Evolutionary conservation across 1,140 invertebrate species (phyloP).

Genomic region (Drepana arcuata): DNA sequence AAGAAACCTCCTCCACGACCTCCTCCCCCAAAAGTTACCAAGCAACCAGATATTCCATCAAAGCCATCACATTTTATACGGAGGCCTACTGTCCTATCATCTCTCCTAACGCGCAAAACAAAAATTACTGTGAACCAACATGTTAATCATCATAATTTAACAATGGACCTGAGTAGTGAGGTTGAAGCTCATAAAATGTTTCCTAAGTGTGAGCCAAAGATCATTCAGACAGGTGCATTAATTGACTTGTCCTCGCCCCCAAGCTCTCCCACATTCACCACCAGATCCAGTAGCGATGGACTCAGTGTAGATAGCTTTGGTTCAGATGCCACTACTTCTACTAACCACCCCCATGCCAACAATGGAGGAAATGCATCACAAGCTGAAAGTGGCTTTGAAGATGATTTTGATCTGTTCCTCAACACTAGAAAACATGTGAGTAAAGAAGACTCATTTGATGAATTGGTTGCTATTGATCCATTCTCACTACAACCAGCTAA

Average conservation of each 20-base stretch:
- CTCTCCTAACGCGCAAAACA: slow-evolving; percentile 52
- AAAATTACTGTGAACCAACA: slow-evolving; percentile 35
- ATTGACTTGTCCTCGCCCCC: slow-evolving; percentile 79
- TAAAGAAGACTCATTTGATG: slow-evolving; percentile 69
- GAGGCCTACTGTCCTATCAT: slow-evolving; percentile 66
- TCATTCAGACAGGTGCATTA: slow-evolving; percentile 62
- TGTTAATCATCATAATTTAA: slow-evolving; percentile 21
- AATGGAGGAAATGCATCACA: slow-evolving; percentile 78
- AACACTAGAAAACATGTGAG: slow-evolving; percentile 58
- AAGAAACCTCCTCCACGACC: slow-evolving; percentile 71
- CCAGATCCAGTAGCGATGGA: slow-evolving; percentile 80
- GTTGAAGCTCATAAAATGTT: slow-evolving; percentile 50
- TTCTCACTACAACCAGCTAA: slow-evolving; percentile 54
- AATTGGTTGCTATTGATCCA: slow-evolving; percentile 54
- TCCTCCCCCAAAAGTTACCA: slow-evolving; percentile 65
- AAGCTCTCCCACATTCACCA: slow-evolving; percentile 81
- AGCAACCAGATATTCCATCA: slow-evolving; percentile 45
- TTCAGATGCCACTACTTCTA: slow-evolving; percentile 78
- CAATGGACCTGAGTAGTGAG: slow-evolving; percentile 28
- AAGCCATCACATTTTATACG: slow-evolving; percentile 65
- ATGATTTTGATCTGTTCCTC: slow-evolving; percentile 79
- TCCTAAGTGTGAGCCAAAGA: slow-evolving; percentile 61
- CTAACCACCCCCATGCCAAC: slow-evolving; percentile 66
- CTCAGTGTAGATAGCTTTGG: slow-evolving; percentile 82
- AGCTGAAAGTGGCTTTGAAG: slow-evolving; percentile 82